These are phyloP conservation scores for Tringa solitaria DNA, from an alignment of 2,113 vertebrate genomes.

Conservation along the genomic window DNA sequence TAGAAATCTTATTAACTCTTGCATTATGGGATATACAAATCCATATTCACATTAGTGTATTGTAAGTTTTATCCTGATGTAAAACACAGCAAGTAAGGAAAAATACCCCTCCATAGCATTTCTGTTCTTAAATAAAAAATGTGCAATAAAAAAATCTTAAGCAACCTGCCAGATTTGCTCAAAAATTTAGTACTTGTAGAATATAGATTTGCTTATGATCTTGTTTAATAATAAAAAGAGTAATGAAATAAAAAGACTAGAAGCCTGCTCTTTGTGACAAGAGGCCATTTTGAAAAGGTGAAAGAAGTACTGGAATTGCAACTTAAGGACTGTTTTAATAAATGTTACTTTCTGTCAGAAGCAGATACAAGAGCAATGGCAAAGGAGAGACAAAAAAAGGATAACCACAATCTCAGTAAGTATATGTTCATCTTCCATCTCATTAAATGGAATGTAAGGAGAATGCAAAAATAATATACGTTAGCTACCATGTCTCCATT, in stretches of 20 bases:
- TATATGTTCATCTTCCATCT: slow-evolving; percentile 44
- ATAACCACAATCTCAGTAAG: slow-evolving; percentile 98
- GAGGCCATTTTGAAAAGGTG: neutral
- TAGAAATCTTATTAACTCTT: slow-evolving; percentile 60
- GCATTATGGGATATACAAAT: slow-evolving; percentile 45
- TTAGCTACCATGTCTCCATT: neutral
- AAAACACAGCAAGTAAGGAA: slow-evolving; percentile 21
- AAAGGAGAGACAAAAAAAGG: slow-evolving; percentile 98
- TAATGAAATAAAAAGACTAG: neutral
- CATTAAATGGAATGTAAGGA: neutral
- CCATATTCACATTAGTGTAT: neutral
- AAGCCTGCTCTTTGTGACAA: neutral
- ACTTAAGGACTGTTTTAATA: slow-evolving; percentile 44
- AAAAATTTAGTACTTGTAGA: neutral
- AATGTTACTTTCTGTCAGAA: slow-evolving; percentile 78
- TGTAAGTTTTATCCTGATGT: neutral
- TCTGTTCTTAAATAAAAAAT: neutral
- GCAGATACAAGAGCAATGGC: slow-evolving; percentile 89
- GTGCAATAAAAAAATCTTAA: neutral
- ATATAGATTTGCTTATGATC: neutral
- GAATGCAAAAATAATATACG: neutral
- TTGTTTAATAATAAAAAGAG: neutral
- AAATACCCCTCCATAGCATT: neutral
- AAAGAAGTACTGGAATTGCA: neutral
- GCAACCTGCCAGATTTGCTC: neutral